phyloP scores from a whole-genome alignment of 2,888 invertebrate species.

The Callosobruchus maculatus region DNA sequence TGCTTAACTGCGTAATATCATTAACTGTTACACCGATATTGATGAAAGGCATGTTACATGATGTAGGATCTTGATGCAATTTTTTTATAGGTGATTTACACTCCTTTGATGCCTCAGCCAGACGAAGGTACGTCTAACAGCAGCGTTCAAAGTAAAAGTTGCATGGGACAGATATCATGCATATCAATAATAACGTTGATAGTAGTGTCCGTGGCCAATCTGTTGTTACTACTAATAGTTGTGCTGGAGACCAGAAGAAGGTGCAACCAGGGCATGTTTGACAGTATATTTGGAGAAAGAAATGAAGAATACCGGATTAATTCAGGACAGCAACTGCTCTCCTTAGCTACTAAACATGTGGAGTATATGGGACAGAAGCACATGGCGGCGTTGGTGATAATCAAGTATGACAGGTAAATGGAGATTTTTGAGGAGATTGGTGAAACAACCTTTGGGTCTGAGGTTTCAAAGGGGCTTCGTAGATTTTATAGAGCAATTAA shows the following conservation, averaged over 20 bases:
- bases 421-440: too few species aligned
- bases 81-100: background rate
- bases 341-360: slow-evolving; percentile 3
- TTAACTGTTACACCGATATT: too few species aligned
- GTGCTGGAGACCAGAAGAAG: slow-evolving; percentile 23
- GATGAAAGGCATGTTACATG: too few species aligned
- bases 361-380: slow-evolving; percentile 9
- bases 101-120: background rate
- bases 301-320: background rate
- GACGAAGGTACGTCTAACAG: background rate
- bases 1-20: too few species aligned
- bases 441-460: too few species aligned
- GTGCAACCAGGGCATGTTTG: slow-evolving; percentile 12
- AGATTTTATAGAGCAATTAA: too few species aligned
- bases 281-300: background rate
- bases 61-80: too few species aligned
- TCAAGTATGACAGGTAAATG: slow-evolving; percentile 11
- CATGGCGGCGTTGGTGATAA: slow-evolving; percentile 13
- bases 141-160: background rate
- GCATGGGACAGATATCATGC: slow-evolving; percentile 23
- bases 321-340: slow-evolving; percentile 5
- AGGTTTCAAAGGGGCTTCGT: too few species aligned
- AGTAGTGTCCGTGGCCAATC: slow-evolving; percentile 28
- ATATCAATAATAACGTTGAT: slow-evolving; percentile 26
- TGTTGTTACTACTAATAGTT: slow-evolving; percentile 26